Evolutionary conservation across 2,113 vertebrate species (phyloP), one percentile per base, ranked within the genome.

Genomic region (Caretta caretta): DNA sequence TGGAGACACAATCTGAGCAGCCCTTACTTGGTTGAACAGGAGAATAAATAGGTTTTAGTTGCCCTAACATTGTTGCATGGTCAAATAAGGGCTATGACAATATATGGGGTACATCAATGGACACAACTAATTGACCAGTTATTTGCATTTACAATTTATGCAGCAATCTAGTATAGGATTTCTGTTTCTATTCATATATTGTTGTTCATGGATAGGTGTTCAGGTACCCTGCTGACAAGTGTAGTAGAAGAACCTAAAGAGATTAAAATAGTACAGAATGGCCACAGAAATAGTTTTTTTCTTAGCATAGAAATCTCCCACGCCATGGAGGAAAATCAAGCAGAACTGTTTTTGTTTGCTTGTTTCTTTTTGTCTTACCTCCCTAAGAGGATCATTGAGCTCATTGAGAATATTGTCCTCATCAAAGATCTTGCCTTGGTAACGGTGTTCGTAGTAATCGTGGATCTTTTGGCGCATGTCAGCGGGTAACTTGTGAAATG

Each of bases 391-490:
- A 96, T 99, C 99, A 80, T 99, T 99, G 91, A 99, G 99, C 96
- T 99, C 99, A 94, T 98, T 99, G 86, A 99, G 98, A 98, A 99
- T 99, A 95, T 99, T 99, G 94, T 99, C 99, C 95, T 99, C 99
- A 38, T 99, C 99, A 27, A 99, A 99, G 97, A 99, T 99, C 96
- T 99, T 99, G 95, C 99, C 99, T 98, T 99, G 99, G 97, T 99
- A 99, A 93, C 99, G 99, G 90, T 99, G 99, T 83, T 99, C 99
- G 53, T 99, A 99, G 94, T 99, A 99, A 97, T 99, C 99, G 17
- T 99, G 99, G 93, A 99, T 99, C 97, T 99, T 99, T 98, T 99
- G 99, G 27, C 99, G 98, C 99, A 99, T 99, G 97, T 99, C 99
- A 57, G 99, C 99, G 38, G 99, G 99, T 95, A 99, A 98, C 94